Percentiles rank a stretch among this genome's conserved stretches.
Evolutionary conservation across 1,140 invertebrate genomes (phyloP).

Genomic region (Trachymyrmex septentrionalis): DNA sequence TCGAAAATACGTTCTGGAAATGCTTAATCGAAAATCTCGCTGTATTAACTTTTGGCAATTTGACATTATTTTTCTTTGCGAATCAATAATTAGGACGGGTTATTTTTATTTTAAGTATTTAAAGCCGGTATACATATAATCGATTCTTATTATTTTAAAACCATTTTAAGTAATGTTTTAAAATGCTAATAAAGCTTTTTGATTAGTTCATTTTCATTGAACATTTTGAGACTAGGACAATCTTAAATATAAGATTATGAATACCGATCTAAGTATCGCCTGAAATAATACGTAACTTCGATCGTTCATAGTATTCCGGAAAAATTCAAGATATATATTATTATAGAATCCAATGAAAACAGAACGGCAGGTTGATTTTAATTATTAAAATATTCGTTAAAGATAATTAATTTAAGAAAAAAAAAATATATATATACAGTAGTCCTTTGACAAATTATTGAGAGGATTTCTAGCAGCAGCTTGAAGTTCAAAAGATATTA

Average conservation of each 20-base stretch:
- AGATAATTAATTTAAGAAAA: too few species aligned
- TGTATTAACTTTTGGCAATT: not conserved
- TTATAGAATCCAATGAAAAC: not conserved
- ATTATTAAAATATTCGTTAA: too few species aligned
- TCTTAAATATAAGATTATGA: too few species aligned
- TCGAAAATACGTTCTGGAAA: constrained; percentile 54
- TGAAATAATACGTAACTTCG: not conserved
- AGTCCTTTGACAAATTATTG: not conserved
- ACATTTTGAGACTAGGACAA: too few species aligned
- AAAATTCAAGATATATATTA: not conserved
- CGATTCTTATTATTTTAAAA: too few species aligned
- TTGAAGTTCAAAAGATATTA: not conserved
- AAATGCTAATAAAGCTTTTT: too few species aligned
- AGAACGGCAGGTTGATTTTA: not conserved
- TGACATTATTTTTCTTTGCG: constrained; percentile 17
- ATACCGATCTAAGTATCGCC: not conserved
- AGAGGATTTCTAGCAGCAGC: not conserved
- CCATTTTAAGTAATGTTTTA: too few species aligned
- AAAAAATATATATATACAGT: too few species aligned
- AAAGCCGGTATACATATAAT: too few species aligned
- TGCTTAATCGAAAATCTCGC: constrained; percentile 30
- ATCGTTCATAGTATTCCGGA: not conserved
- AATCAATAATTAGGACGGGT: constrained; percentile 37
- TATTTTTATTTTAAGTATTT: constrained; percentile 18
- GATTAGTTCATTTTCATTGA: too few species aligned